Evolutionary conservation across 2,113 vertebrate genomes (phyloP), one percentile per base, ranked within the genome.

Genomic region (Gobiocypris rarus): DNA sequence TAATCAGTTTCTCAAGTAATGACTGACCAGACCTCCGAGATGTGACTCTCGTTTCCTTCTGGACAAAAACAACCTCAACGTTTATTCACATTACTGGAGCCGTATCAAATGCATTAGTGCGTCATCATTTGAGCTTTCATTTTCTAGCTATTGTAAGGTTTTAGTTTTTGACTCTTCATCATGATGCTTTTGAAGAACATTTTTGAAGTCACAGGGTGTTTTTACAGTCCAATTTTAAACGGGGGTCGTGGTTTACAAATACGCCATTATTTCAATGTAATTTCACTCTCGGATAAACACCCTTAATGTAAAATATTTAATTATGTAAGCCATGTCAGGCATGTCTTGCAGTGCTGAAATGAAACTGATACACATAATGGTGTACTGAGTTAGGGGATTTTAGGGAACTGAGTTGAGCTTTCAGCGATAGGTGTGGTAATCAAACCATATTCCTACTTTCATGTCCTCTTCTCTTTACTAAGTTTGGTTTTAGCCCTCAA

Each of bases 1-100:
- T 75, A 86, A 86, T 88, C 84, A 83, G 59, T 75, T 84, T 83
- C 71, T 56, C 58, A 74, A 61, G 61, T 81, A 77, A 81, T 73
- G 69, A 83, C 31, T 31, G 54, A 74, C 82, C 86, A 75, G 70
- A 45, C 24, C 67, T 59, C 73, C 8, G 52, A 61, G 48, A 70
- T 24, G 58, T 78, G 73, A 75, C 79, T 76, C 71, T 75, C 1
- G 34, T 65, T 82, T 54, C 9, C 59, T 45, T 78, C 3, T 52
- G 22, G 50, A 41, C 61, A 26, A 82, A 70, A 82, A 56, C 61
- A 71, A 67, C 58, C n/a, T 50, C 26, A 50, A 80, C 0, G 10
- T 45, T 31, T 67, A 63, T 41, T 76, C 17, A 22, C 41, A 65
- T 52, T 50, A 65, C 52, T 34, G 81, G 15, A 75, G 15, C 28